Conservation (phyloP, 2,888 invertebrate species). For the Sarcophaga caerulescens region DNA sequence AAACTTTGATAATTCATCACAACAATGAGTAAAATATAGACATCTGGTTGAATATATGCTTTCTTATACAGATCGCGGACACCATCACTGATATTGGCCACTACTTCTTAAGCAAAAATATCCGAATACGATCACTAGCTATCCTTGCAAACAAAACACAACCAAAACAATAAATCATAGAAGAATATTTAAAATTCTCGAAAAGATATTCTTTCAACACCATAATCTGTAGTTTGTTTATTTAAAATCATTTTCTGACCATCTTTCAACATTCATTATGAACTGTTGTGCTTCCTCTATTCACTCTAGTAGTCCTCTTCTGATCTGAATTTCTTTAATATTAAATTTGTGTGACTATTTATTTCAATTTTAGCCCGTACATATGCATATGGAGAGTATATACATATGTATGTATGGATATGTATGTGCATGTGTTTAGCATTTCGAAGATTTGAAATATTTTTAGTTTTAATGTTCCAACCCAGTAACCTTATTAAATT, state of each 20-base stretch:
- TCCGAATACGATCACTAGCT: too few relatives aligned
- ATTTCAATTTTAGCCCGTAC: slow-evolving; percentile 30
- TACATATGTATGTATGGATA: neutral
- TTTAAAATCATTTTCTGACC: neutral
- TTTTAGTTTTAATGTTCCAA: slow-evolving; percentile 65
- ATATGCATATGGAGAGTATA: slow-evolving; percentile 12
- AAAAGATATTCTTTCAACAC: neutral
- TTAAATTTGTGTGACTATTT: slow-evolving; percentile 28
- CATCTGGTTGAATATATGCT: too few relatives aligned
- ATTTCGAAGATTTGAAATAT: slow-evolving; percentile 50
- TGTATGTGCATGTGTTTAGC: slow-evolving; percentile 3
- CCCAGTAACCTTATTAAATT: slow-evolving; percentile 69
- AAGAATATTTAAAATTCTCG: too few relatives aligned
- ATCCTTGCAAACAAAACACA: too few relatives aligned
- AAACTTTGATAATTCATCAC: too few relatives aligned
- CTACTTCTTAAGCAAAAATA: too few relatives aligned
- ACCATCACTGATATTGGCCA: too few relatives aligned
- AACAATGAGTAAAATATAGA: too few relatives aligned
- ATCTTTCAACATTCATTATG: slow-evolving; percentile 13
- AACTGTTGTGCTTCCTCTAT: neutral
- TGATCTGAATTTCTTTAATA: slow-evolving; percentile 24
- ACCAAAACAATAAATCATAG: too few relatives aligned
- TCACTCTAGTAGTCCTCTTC: neutral
- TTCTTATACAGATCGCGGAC: too few relatives aligned
- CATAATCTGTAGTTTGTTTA: neutral